Evolutionary conservation across 2,113 vertebrate genomes (phyloP), one percentile per base, ranked within the genome.

Genomic region (Mixornis gularis): DNA sequence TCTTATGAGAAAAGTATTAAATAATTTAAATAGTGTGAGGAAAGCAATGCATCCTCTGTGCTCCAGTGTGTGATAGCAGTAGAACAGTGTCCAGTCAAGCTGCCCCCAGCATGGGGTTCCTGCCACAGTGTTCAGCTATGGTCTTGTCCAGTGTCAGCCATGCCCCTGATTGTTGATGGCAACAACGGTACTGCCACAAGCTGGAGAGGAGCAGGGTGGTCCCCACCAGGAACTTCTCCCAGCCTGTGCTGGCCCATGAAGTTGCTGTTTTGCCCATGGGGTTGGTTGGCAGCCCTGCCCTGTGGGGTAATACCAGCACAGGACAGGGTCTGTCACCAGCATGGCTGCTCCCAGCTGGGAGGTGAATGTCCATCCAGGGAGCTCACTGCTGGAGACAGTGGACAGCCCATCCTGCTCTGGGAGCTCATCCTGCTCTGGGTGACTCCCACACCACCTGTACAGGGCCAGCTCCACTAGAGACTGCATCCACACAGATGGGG

Each of bases 1-100:
- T 81, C 80, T 89, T 44, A 58, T 2, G 32, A 92, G 82, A 60
- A 85, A 95, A 74, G 79, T 87, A 77, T 95, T 95, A 94, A 95
- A 97, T 97, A 97, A 97, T 82, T 98, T 97, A 97, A 97, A 96
- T 91, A 96, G 93, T 43, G 27, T 64, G 90, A 92, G 85, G 82
- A 66, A 90, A 91, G 83, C 59, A 27, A 78, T 5, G 43, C 69
- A 64, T 89, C 91, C 89, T 90, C 87, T 76, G 43, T 93, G 82
- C 89, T 96, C 95, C 96, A 96, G 96, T 95, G 96, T 92, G 87
- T 83, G 80, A 85, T 6, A 71, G 84, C 24, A 0, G 53, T 53
- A 82, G 40, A 87, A 89, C 38, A 81, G 77, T 38, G 59, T 77
- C 66, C 1, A 22, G 74, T 74, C 79, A 79, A 60, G 85, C 92